These are phyloP conservation scores for Ryuthela nishihirai DNA, from an alignment of 2,888 invertebrate genomes.

Conservation along the genomic window DNA sequence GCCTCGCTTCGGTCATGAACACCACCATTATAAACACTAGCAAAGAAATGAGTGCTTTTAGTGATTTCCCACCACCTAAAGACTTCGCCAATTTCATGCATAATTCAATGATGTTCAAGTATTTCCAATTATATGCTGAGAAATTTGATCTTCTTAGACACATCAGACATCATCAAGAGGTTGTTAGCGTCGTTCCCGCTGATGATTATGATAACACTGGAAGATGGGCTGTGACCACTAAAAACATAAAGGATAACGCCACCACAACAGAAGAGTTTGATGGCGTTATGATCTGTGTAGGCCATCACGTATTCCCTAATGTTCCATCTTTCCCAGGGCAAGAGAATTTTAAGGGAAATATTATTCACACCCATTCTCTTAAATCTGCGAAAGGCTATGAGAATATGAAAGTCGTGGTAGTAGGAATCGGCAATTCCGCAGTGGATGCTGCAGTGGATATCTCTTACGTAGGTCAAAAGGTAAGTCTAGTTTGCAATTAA, in stretches of 20 bases:
- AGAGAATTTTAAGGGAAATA: slow-evolving; percentile 45
- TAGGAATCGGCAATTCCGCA: slow-evolving; percentile 56
- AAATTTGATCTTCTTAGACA: slow-evolving; percentile 46
- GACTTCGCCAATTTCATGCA: slow-evolving; percentile 50
- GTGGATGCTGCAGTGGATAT: slow-evolving; percentile 51
- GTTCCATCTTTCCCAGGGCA: slow-evolving; percentile 51
- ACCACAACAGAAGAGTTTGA: slow-evolving; percentile 48
- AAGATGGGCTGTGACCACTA: slow-evolving; percentile 15
- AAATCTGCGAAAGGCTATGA: slow-evolving; percentile 37
- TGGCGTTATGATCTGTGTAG: slow-evolving; percentile 54
- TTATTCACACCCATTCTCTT: slow-evolving; percentile 43
- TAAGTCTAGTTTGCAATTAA: slow-evolving; percentile 37
- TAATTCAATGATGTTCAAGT: slow-evolving; percentile 47
- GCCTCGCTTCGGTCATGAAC: slow-evolving; percentile 47
- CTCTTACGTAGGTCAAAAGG: slow-evolving; percentile 45
- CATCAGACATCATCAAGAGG: slow-evolving; percentile 46
- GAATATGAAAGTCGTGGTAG: slow-evolving; percentile 51
- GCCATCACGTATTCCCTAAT: slow-evolving; percentile 53
- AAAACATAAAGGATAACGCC: slow-evolving; percentile 1
- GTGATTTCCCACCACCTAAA: slow-evolving; percentile 49
- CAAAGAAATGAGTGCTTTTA: slow-evolving; percentile 51
- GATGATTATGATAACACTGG: slow-evolving; percentile 35
- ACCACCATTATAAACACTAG: slow-evolving; percentile 51
- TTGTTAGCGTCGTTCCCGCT: slow-evolving; percentile 26
- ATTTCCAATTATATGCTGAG: slow-evolving; percentile 48